Evolutionary conservation across 1,140 invertebrate genomes (phyloP).

Genomic region (Drosophila suzukii): DNA sequence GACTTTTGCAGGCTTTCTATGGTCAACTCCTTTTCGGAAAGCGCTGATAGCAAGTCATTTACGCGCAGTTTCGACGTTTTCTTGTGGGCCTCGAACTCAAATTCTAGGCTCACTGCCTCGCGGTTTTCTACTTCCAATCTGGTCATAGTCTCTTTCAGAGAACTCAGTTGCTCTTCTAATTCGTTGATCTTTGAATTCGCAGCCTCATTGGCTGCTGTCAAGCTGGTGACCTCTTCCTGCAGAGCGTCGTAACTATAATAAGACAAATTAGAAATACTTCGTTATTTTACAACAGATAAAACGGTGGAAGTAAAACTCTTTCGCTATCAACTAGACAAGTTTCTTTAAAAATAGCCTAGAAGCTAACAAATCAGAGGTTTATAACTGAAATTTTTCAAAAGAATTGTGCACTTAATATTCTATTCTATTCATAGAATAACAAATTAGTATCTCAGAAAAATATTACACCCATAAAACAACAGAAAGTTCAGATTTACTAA

Average conservation of each 20-base stretch:
- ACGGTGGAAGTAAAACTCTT: not conserved
- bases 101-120: constrained; percentile 70
- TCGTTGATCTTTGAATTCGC: constrained; percentile 43
- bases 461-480: no score
- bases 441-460: no score
- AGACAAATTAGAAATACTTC: not conserved
- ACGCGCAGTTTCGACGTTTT: constrained; percentile 68
- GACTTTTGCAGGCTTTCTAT: constrained; percentile 48
- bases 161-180: constrained; percentile 52
- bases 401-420: no score
- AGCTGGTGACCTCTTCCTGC: constrained; percentile 36
- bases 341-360: no score
- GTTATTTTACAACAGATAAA: not conserved
- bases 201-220: constrained; percentile 32
- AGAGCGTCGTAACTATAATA: constrained; percentile 47
- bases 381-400: no score
- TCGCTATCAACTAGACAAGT: no score
- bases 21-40: constrained; percentile 68
- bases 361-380: no score
- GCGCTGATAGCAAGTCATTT: constrained; percentile 65
- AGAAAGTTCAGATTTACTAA: no score
- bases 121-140: constrained; percentile 76
- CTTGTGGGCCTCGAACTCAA: constrained; percentile 72
- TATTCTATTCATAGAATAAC: no score
- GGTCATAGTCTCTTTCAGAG: constrained; percentile 48